These are phyloP conservation scores for Bombus cullumanus DNA, from an alignment of 1,140 invertebrate species.

Conservation along the genomic window DNA sequence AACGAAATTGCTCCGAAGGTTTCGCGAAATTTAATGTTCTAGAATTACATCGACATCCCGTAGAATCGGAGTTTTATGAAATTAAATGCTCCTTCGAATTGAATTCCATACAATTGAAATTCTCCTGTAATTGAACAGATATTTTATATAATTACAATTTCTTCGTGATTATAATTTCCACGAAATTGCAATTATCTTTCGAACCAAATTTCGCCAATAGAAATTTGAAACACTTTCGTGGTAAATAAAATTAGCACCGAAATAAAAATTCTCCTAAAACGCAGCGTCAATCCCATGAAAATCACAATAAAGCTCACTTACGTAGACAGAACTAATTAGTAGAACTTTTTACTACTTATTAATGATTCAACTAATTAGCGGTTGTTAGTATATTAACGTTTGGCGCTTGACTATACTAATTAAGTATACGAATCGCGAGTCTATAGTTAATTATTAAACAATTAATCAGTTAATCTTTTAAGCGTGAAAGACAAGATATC, in stretches of 20 bases:
- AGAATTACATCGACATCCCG: background rate
- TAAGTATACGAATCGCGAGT: background rate
- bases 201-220: background rate
- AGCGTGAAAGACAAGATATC: conserved; percentile 16
- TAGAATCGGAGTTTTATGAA: background rate
- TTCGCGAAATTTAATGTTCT: background rate
- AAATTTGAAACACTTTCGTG: background rate
- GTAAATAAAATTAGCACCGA: too few relatives aligned
- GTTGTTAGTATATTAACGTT: background rate
- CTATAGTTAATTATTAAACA: conserved; percentile 3
- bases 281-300: background rate
- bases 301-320: too few relatives aligned
- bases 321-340: background rate
- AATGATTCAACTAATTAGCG: background rate
- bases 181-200: too few relatives aligned
- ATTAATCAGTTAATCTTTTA: conserved; percentile 10
- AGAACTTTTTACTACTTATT: background rate
- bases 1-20: background rate
- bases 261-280: background rate
- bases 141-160: background rate
- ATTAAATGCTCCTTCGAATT: background rate
- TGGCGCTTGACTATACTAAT: background rate
- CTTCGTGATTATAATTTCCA: background rate
- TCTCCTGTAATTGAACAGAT: background rate
- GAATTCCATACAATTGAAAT: background rate